Evolutionary conservation across 2,888 invertebrate genomes (phyloP).

Genomic region (Andrena fulva): DNA sequence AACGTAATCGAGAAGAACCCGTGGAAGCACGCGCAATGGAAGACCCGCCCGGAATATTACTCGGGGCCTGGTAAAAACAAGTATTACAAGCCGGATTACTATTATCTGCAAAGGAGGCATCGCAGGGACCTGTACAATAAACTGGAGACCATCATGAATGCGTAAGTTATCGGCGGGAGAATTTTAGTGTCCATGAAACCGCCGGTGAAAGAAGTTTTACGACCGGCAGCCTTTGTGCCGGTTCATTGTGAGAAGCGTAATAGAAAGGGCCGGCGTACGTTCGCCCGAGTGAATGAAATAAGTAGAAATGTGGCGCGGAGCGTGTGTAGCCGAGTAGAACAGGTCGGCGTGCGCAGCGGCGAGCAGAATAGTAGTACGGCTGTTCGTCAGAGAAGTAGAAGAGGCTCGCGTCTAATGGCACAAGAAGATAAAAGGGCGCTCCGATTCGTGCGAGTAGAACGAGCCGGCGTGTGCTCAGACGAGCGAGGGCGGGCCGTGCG

Average conservation of each 20-base stretch:
- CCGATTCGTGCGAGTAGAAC: slow-evolving; percentile 1
- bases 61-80: slow-evolving; percentile 69
- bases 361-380: background rate
- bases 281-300: background rate
- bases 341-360: background rate
- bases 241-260: background rate
- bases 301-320: background rate
- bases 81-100: slow-evolving; percentile 76
- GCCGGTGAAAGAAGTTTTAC: background rate
- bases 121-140: slow-evolving; percentile 90
- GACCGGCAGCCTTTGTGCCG: background rate
- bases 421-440: slow-evolving; percentile 10
- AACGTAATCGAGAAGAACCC: slow-evolving; percentile 43
- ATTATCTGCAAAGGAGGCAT: slow-evolving; percentile 87
- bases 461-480: background rate
- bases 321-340: background rate
- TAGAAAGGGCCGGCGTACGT: background rate
- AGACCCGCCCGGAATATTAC: slow-evolving; percentile 70
- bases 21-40: slow-evolving; percentile 66
- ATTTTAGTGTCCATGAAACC: background rate
- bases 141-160: slow-evolving; percentile 89
- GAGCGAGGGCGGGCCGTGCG: background rate
- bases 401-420: slow-evolving; percentile 18
- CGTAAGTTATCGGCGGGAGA: slow-evolving; percentile 85
- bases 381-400: slow-evolving; percentile 18